phyloP scores from a whole-genome alignment of 2,797 vertebrate species.

The Lindbergichthys nudifrons region DNA sequence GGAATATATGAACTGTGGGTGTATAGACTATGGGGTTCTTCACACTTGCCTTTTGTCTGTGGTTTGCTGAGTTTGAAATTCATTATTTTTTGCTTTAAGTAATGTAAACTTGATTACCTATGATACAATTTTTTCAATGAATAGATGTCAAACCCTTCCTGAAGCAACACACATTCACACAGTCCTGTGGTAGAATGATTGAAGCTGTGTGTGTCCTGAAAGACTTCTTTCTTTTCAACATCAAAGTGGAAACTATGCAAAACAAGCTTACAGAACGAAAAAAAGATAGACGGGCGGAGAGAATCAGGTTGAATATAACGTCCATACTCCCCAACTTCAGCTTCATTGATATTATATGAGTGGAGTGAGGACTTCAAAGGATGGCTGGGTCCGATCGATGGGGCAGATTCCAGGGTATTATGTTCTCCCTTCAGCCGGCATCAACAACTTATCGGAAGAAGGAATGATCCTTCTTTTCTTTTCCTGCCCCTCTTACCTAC shows the following conservation, averaged over 20 bases:
- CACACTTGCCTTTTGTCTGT: background rate
- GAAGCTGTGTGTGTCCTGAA: constrained; percentile 42
- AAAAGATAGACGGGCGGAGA: constrained; percentile 36
- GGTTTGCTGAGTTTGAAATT: background rate
- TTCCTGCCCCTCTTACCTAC: constrained; percentile 18
- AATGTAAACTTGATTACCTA: background rate
- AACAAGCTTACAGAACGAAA: constrained; percentile 45
- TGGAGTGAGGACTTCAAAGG: constrained; percentile 62
- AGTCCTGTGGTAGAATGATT: constrained; percentile 24
- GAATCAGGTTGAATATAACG: constrained; percentile 50
- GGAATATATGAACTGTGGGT: background rate
- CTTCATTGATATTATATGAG: constrained; percentile 61
- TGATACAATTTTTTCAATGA: background rate
- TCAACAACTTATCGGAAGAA: constrained; percentile 46
- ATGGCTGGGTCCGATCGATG: constrained; percentile 43
- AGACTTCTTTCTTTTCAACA: constrained; percentile 48
- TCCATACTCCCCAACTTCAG: constrained; percentile 39
- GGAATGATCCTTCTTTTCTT: constrained; percentile 14
- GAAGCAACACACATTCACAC: constrained; percentile 13
- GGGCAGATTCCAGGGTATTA: constrained; percentile 58
- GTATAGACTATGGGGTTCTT: constrained; percentile 1
- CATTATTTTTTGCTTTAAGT: background rate
- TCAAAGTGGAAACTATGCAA: constrained; percentile 64
- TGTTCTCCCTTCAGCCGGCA: constrained; percentile 50
- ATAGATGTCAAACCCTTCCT: constrained; percentile 1